phyloP scores from a whole-genome alignment of 2,797 vertebrate genomes.

The Acipenser ruthenus region DNA sequence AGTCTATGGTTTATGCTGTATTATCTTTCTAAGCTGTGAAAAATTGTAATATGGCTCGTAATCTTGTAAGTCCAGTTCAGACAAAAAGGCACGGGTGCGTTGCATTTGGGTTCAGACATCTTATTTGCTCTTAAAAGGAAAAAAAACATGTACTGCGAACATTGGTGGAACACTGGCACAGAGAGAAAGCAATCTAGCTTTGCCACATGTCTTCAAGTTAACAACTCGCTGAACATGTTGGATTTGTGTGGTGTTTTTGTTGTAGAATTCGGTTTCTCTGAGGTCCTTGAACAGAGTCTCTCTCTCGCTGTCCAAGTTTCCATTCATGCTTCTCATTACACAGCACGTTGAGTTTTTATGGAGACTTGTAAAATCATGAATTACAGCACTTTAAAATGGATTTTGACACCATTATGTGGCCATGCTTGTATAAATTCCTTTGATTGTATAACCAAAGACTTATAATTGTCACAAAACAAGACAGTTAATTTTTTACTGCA shows the following conservation, averaged over 20 bases:
- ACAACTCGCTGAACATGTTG: neutral
- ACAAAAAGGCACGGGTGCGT: conserved; percentile 33
- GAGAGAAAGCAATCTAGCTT: neutral
- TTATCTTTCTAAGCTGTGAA: no score
- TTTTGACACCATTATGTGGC: conserved; percentile 66
- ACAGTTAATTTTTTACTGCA: conserved; percentile 70
- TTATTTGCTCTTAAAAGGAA: no score
- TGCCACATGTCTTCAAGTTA: conserved; percentile 9
- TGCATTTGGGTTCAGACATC: conserved; percentile 2
- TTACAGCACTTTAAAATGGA: conserved; percentile 70
- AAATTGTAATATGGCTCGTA: conserved; percentile 28
- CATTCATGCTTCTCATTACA: conserved; percentile 64
- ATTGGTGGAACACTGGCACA: neutral
- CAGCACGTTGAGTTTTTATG: conserved; percentile 67
- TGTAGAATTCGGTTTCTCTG: conserved; percentile 6
- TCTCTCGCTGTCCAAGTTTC: conserved; percentile 50
- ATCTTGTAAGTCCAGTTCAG: conserved; percentile 34
- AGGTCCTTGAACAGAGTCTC: conserved; percentile 30
- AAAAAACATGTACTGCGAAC: no score
- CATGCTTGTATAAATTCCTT: conserved; percentile 55
- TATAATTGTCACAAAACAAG: conserved; percentile 62
- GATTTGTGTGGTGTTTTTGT: neutral
- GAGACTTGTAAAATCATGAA: conserved; percentile 65
- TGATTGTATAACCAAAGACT: conserved; percentile 50
- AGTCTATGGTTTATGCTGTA: no score